Evolutionary conservation across 2,797 vertebrate species (phyloP).

Genomic region (Clarias fuscus): DNA sequence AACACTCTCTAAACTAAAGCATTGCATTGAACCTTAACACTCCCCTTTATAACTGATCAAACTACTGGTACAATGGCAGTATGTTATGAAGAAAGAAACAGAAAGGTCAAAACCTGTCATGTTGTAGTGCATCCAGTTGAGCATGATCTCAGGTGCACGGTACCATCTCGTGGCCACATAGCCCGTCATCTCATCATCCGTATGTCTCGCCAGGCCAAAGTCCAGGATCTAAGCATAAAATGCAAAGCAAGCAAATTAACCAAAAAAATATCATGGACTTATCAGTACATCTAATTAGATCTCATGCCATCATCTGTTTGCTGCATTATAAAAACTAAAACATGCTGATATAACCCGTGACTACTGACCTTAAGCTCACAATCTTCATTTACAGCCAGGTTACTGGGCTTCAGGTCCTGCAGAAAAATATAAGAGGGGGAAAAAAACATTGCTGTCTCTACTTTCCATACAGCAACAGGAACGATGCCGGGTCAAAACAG

Average conservation of each 20-base stretch:
- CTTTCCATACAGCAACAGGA: background rate
- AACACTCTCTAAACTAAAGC: background rate
- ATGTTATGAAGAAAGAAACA: background rate
- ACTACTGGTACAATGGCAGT: no score
- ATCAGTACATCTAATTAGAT: conserved; percentile 30
- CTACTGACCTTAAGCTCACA: conserved; percentile 82
- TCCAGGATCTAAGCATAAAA: conserved; percentile 86
- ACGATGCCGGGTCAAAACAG: background rate
- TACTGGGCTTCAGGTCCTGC: conserved; percentile 97
- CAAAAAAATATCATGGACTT: conserved; percentile 21
- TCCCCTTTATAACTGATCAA: background rate
- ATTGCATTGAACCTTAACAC: background rate
- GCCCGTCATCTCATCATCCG: conserved; percentile 97
- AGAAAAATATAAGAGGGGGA: conserved; percentile 11
- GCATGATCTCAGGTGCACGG: conserved; percentile 96
- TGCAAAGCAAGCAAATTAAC: conserved; percentile 7
- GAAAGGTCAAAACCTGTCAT: conserved; percentile 82
- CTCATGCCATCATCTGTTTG: conserved; percentile 22
- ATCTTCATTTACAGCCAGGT: conserved; percentile 88
- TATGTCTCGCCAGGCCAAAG: conserved; percentile 94
- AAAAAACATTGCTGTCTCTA: background rate
- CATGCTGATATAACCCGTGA: background rate
- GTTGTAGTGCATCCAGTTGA: conserved; percentile 99
- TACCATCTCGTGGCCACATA: conserved; percentile 98
- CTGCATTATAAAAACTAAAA: conserved; percentile 29